Evolutionary conservation across 1,140 invertebrate genomes (phyloP), one percentile per base, ranked within the genome.

Genomic region (Platyscapa corneri): DNA sequence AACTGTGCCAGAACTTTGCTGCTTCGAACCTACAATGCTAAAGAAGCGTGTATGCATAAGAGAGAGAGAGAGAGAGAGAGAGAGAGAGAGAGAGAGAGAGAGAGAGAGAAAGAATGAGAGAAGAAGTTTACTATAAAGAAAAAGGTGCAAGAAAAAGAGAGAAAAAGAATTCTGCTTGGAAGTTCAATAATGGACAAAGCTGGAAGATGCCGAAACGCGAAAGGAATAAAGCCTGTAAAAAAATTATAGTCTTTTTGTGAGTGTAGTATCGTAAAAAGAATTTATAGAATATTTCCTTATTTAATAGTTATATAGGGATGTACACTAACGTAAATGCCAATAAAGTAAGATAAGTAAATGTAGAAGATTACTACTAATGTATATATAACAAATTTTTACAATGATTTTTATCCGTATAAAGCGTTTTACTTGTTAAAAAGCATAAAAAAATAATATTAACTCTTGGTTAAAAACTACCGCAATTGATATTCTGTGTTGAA

Each of bases 1-100:
- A 90, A 89, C 83, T 87, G 79, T 65, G 85, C 84, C 75, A 85
- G 86, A 90, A 90, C 85, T 91, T 90, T 74, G 84, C 78, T 37
- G 64, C 85, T 18, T 65, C 60, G 60, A 74, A 64, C 70, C 79
- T 76, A 76, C 75, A 76, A 76, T 76, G 53, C 46, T 53, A 49
- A 76, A 76, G 46, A 32, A 53, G 5, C 42, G 42, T 46, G 12
- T 7, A 12, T 7, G 42, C 5, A 46, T 5, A 46, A 46, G 42
- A 46, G 5, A 46, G 42, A 46, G 12, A 14, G 18, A 76, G 5
- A 49, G 1, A 30, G 18, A 49, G 30, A 49, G 12, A 18, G n/a
- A 30, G n/a, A 42, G 20, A 74, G 42, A 70, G 18, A 37, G 34
- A 70, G 14, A 74, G 5, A n/a, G 3, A 67, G 65, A 67, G 65